Evolutionary conservation across 2,888 invertebrate species (phyloP), one percentile per base, ranked within the genome.

Genomic region (Galerucella nymphaeae): DNA sequence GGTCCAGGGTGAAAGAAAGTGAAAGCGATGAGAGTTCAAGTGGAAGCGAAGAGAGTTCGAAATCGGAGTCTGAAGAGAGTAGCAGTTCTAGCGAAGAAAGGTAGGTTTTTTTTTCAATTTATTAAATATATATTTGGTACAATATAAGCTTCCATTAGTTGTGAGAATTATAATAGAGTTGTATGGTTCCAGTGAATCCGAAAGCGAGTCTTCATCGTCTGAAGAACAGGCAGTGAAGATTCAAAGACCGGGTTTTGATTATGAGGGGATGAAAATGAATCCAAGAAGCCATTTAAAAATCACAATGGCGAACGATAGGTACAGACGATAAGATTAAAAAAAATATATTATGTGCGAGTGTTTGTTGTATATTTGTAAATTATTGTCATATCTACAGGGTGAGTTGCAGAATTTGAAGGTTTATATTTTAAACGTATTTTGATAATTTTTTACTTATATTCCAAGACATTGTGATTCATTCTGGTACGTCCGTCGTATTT

Each of bases 281-380:
- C 81, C 81, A 65, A 84, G 82, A 71, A 85, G 82, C 77, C 84
- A 84, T 5, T 76, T 86, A 59, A 83, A 85, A 71, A 85, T 86
- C 73, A 77, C 79, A 9, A 78, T 78, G 74, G 48, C 72, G 1
- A 80, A 80, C 73, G 79, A 80, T 61, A 76, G 76, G 58, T 79
- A 75, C 66, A 77, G 38, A 38, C 74, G 70, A 62, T 45, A 41
- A 57, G 9, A 59, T 10, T 62, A 20, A 48, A 13, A 64, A 9
- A n/a, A 9, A 61, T n/a, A n/a, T n/a, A n/a, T n/a, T 61, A 11
- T n/a, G 23, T 23, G 38, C 38, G 13, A 16, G 4, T 30, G 11
- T 20, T n/a, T 53, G 38, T 53, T 65, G 65, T 65, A 65, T 53
- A 65, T 42, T 48, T 63, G 63, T 63, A 63, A 63, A 63, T 63